A percentile compares a stretch with the other conserved stretches of the same genome.
phyloP scores from a whole-genome alignment of 1,140 invertebrate genomes.

The Lethrus apterus region DNA sequence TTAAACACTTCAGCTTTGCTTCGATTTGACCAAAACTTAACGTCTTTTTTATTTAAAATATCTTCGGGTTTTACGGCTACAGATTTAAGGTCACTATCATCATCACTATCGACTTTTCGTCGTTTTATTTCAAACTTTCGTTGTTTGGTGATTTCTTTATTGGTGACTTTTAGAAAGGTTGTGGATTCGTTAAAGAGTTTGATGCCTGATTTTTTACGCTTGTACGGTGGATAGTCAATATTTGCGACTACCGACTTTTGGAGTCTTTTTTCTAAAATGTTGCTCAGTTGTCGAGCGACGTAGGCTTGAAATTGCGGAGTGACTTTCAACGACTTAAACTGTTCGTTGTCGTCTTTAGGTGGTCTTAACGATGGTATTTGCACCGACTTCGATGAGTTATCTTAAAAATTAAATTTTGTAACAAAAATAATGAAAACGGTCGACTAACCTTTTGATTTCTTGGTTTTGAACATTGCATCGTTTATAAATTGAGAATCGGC shows the following conservation, averaged over 20 bases:
- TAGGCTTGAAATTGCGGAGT: constrained; percentile 30
- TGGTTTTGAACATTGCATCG: not conserved
- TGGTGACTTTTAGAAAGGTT: constrained; percentile 19
- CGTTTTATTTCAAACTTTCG: constrained; percentile 7
- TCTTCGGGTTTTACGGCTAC: constrained; percentile 25
- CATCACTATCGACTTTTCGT: constrained; percentile 9
- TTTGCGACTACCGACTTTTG: constrained; percentile 10
- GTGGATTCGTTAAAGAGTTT: constrained; percentile 27
- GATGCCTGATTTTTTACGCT: constrained; percentile 20
- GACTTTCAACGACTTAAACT: constrained; percentile 28
- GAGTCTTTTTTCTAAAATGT: constrained; percentile 25
- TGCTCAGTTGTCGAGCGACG: constrained; percentile 28
- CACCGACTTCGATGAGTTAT: too few relatives aligned
- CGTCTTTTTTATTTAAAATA: constrained; percentile 28
- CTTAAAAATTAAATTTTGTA: too few relatives aligned
- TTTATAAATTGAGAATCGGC: not conserved
- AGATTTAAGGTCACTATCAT: constrained; percentile 18
- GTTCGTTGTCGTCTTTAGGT: constrained; percentile 24
- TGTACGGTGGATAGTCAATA: not conserved
- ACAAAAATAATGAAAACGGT: too few relatives aligned
- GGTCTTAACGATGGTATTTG: constrained; percentile 20
- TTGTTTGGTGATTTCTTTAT: constrained; percentile 3
- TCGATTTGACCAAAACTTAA: constrained; percentile 27
- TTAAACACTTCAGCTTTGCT: constrained; percentile 27
- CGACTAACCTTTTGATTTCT: too few relatives aligned